Evolutionary conservation across 2,888 invertebrate genomes (phyloP).

Genomic region (Bhutanitis thaidina): DNA sequence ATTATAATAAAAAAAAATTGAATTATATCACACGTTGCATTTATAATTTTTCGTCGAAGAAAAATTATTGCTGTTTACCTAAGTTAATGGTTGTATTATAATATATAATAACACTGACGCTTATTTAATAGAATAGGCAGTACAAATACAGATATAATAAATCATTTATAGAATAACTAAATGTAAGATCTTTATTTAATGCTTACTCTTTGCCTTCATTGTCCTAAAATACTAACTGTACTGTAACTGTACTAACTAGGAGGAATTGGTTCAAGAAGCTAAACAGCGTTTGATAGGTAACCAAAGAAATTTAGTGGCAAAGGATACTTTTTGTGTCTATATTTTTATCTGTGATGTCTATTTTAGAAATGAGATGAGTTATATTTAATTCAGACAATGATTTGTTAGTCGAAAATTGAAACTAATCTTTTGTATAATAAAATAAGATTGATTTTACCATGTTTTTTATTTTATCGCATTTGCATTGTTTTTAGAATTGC

Average conservation of each 20-base stretch:
- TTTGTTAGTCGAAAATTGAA: constrained; percentile 56
- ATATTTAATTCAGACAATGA: constrained; percentile 50
- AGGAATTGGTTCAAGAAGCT: constrained; percentile 23
- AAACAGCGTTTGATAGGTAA: constrained; percentile 35
- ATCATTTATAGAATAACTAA: not conserved
- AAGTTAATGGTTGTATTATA: constrained; percentile 11
- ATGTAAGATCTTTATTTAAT: not conserved
- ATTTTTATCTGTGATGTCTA: constrained; percentile 77
- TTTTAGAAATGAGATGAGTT: constrained; percentile 57
- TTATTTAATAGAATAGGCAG: constrained; percentile 5
- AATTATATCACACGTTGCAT: not conserved
- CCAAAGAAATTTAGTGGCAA: constrained; percentile 46
- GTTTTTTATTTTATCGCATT: constrained; percentile 25
- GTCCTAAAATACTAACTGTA: not conserved
- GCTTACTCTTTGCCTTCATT: not conserved
- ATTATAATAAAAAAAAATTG: not conserved
- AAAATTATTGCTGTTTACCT: not conserved
- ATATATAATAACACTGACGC: constrained; percentile 1
- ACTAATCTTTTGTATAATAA: constrained; percentile 63
- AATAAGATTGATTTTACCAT: constrained; percentile 44
- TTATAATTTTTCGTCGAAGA: not conserved
- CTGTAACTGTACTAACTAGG: not conserved
- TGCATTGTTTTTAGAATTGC: no score
- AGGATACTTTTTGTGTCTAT: constrained; percentile 65
- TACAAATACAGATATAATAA: not conserved